phyloP scores from a whole-genome alignment of 2,797 vertebrate genomes.

The Melanotaenia boesemani region DNA sequence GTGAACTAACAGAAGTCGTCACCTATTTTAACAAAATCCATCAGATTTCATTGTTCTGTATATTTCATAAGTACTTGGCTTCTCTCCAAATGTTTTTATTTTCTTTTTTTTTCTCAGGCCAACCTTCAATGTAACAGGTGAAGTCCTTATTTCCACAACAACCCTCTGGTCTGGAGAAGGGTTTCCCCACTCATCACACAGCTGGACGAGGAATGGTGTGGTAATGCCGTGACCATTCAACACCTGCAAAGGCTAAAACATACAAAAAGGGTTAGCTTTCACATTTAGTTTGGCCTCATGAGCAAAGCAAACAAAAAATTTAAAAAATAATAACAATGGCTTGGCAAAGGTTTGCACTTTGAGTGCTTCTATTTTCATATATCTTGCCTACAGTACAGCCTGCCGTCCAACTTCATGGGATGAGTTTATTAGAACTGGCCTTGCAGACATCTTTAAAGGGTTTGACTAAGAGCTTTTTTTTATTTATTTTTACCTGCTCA shows the following conservation, averaged over 20 bases:
- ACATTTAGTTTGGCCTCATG: not conserved
- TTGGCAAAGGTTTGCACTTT: too few relatives aligned
- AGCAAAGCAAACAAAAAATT: too few relatives aligned
- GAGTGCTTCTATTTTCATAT: too few relatives aligned
- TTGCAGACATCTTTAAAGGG: not conserved
- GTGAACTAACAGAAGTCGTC: slow-evolving; percentile 69
- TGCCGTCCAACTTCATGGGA: too few relatives aligned
- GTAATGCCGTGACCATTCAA: slow-evolving; percentile 86
- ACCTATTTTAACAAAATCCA: slow-evolving; percentile 76
- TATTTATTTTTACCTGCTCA: slow-evolving; percentile 75
- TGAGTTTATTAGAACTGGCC: not conserved
- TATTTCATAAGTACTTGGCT: not conserved
- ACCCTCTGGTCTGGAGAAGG: slow-evolving; percentile 84
- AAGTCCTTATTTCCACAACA: slow-evolving; percentile 59
- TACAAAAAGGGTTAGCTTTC: not conserved
- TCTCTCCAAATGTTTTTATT: not conserved
- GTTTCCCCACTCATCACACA: slow-evolving; percentile 92
- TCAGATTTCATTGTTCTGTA: not conserved
- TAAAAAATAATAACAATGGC: too few relatives aligned
- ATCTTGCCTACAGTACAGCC: too few relatives aligned
- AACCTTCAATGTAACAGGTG: slow-evolving; percentile 66
- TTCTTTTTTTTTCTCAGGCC: not conserved
- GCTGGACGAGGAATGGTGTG: slow-evolving; percentile 84
- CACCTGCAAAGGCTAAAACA: slow-evolving; percentile 85
- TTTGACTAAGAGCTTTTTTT: not conserved